Evolutionary conservation across 2,797 vertebrate species (phyloP).

Genomic region (Pseudochirops corinnae): DNA sequence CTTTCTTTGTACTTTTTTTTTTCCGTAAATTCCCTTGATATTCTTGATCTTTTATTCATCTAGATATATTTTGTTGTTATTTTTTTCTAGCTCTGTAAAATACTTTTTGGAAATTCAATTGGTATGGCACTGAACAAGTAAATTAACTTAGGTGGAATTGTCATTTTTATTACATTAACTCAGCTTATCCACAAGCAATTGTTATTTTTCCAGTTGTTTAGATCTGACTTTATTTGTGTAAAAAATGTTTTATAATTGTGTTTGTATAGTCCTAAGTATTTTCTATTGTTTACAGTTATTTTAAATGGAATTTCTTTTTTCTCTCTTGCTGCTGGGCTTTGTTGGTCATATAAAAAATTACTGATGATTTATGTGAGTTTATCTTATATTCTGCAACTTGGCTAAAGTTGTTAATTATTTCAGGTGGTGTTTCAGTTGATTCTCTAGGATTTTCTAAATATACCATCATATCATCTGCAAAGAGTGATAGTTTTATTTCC

Average conservation of each 20-base stretch:
- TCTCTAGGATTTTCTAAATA: background rate
- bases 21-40: background rate
- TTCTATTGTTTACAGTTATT: background rate
- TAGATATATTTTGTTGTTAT: background rate
- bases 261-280: background rate
- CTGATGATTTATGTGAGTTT: background rate
- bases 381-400: background rate
- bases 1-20: background rate
- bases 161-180: background rate
- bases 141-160: background rate
- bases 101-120: background rate
- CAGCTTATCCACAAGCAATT: background rate
- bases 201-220: background rate
- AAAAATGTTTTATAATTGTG: background rate
- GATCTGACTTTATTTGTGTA: background rate
- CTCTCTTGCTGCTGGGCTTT: background rate
- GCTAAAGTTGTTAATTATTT: background rate
- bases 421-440: background rate
- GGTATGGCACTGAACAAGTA: background rate
- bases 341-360: background rate
- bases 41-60: background rate
- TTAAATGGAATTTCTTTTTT: background rate
- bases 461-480: background rate
- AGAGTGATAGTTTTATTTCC: background rate
- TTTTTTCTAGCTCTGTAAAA: background rate